Evolutionary conservation across 2,888 invertebrate species (phyloP).

Genomic region (Ashinkailepas kermadecensis): DNA sequence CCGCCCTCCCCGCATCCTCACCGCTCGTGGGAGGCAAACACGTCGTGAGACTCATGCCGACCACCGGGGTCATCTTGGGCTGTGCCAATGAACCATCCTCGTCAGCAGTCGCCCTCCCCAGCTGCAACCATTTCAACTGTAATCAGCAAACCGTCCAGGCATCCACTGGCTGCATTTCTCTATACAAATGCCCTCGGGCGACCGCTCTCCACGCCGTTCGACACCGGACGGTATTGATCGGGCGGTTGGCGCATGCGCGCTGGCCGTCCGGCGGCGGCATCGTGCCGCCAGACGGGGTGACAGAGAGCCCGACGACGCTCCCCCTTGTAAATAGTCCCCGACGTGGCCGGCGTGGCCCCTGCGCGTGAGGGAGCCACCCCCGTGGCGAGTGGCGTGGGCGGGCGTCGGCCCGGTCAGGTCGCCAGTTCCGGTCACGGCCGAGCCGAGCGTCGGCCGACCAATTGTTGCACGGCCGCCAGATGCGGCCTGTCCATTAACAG

Average conservation of each 20-base stretch:
- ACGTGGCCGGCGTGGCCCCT: background rate
- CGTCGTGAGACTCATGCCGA: no score
- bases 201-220: background rate
- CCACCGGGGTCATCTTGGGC: background rate
- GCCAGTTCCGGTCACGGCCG: background rate
- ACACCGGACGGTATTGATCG: background rate
- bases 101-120: background rate
- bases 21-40: no score
- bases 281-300: background rate
- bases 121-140: background rate
- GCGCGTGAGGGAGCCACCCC: no score
- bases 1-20: no score
- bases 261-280: background rate
- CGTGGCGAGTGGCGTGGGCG: background rate
- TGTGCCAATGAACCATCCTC: background rate
- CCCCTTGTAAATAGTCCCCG: background rate
- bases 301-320: background rate
- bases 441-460: background rate
- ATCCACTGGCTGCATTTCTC: background rate
- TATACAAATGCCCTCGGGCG: background rate
- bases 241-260: background rate
- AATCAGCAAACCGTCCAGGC: background rate
- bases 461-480: background rate
- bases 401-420: background rate
- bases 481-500: background rate